These are phyloP conservation scores for Solea senegalensis DNA, from an alignment of 2,113 vertebrate genomes.

Conservation along the genomic window DNA sequence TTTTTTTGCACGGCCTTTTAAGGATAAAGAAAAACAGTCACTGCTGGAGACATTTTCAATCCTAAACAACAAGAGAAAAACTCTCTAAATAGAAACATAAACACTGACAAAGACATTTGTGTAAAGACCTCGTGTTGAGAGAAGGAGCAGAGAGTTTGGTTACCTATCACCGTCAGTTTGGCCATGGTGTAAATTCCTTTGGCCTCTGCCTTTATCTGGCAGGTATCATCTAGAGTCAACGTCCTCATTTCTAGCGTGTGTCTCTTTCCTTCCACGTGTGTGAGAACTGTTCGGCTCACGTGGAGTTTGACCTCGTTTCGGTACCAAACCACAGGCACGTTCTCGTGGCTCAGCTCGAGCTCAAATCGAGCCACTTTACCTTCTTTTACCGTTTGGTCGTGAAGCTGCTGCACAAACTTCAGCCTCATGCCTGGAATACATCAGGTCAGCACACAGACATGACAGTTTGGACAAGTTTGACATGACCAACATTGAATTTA, in stretches of 20 bases:
- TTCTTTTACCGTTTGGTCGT: constrained; percentile 95
- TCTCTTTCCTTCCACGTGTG: constrained; percentile 88
- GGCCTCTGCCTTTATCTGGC: constrained; percentile 93
- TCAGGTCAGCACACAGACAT: constrained; percentile 52
- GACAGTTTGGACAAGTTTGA: neutral
- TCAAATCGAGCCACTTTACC: constrained; percentile 89
- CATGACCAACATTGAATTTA: constrained; percentile 37
- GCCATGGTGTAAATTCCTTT: constrained; percentile 87
- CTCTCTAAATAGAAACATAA: no score
- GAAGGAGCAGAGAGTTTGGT: constrained; percentile 33
- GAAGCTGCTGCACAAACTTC: constrained; percentile 87
- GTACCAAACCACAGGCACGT: constrained; percentile 91
- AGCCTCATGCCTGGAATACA: constrained; percentile 89
- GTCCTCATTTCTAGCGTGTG: constrained; percentile 92
- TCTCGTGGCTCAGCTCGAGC: constrained; percentile 92
- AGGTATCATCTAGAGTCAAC: constrained; percentile 93
- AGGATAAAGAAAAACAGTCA: no score
- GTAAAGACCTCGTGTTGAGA: no score
- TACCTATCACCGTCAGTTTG: constrained; percentile 94
- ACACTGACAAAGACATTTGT: no score
- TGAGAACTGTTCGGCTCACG: constrained; percentile 89
- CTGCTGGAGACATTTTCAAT: no score
- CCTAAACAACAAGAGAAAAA: no score
- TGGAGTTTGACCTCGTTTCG: constrained; percentile 95
- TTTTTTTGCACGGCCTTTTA: no score